Conservation (phyloP, 2,888 invertebrate genomes). For the Microctonus brassicae region DNA sequence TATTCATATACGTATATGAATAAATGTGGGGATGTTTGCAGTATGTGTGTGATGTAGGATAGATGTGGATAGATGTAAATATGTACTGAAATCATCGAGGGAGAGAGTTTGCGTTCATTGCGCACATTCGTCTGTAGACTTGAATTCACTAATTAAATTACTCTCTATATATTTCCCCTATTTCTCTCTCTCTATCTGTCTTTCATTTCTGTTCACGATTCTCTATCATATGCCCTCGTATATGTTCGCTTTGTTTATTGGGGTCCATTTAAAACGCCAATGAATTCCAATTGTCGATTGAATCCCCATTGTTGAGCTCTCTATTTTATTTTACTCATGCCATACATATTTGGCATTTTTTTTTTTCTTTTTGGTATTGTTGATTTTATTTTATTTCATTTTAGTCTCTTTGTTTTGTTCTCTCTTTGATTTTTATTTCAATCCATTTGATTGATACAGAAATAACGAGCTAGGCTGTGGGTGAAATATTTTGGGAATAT, state of each 20-base stretch:
- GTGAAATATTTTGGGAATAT: not conserved
- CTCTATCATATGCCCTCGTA: not conserved
- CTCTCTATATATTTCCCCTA: constrained; percentile 36
- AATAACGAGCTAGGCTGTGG: not conserved
- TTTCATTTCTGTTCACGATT: too few species aligned
- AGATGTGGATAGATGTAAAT: too few species aligned
- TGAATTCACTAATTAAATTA: constrained; percentile 48
- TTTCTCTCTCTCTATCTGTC: constrained; percentile 13
- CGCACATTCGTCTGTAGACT: constrained; percentile 30
- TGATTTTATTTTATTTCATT: not conserved
- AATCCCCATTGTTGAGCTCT: not conserved
- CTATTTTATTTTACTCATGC: not conserved
- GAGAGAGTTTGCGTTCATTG: constrained; percentile 24
- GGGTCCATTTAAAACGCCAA: constrained; percentile 32
- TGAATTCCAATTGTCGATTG: constrained; percentile 33
- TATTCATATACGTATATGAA: not conserved
- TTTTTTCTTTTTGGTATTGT: not conserved
- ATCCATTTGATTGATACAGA: not conserved
- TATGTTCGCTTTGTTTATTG: constrained; percentile 15
- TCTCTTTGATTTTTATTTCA: not conserved
- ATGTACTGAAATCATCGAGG: not conserved
- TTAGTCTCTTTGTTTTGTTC: not conserved
- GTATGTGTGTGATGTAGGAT: not conserved
- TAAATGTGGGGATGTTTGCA: not conserved
- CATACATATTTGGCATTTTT: not conserved